These are phyloP conservation scores for Sipha maydis DNA, from an alignment of 2,888 invertebrate species.

Conservation along the genomic window DNA sequence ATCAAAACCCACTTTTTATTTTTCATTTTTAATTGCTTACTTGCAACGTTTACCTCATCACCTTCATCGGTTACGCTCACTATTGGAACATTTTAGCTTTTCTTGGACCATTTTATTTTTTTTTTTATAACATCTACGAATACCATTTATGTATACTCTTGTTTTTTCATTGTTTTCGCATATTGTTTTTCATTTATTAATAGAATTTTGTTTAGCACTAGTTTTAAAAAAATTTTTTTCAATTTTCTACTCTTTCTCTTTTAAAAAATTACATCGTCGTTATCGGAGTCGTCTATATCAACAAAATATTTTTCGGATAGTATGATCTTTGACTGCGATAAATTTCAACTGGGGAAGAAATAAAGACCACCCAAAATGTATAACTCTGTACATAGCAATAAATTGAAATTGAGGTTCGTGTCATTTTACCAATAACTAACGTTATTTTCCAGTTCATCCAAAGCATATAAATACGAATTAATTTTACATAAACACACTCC, in stretches of 20 bases:
- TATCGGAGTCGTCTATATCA: not conserved
- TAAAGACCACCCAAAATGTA: not conserved
- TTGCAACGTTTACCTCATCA: not conserved
- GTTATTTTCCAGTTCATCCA: not conserved
- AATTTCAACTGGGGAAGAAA: not conserved
- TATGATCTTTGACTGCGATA: conserved; percentile 15
- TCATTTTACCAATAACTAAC: not conserved
- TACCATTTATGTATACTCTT: not conserved
- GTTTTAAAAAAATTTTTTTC: not conserved
- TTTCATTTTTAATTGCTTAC: conserved; percentile 36
- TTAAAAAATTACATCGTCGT: not conserved
- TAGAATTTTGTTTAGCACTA: not conserved
- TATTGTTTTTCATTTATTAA: not conserved
- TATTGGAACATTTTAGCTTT: not conserved
- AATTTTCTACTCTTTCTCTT: not conserved
- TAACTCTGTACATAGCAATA: not conserved
- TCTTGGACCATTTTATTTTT: not conserved
- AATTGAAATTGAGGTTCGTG: not conserved
- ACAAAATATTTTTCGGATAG: not conserved
- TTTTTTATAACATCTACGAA: not conserved
- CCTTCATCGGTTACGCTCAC: not conserved
- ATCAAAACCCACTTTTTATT: conserved; percentile 13
- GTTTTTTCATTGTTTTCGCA: not conserved
- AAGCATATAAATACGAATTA: not conserved
- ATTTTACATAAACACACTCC: not conserved